These are phyloP conservation scores for Pachycephala philippinensis DNA, from an alignment of 2,113 vertebrate species.

Conservation along the genomic window DNA sequence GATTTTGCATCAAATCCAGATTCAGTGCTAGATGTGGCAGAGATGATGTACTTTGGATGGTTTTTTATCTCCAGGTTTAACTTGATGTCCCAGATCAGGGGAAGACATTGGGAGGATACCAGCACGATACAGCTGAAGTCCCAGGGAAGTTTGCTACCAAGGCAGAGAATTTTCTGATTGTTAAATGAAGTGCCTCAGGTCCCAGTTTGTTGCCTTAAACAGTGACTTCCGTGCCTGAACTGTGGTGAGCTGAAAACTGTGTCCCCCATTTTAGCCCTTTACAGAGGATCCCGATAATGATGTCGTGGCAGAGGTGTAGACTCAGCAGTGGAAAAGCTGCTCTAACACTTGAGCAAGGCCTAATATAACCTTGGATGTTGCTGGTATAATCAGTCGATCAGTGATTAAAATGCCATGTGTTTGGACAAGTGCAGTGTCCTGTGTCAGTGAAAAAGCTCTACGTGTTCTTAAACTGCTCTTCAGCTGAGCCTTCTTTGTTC, in stretches of 20 bases:
- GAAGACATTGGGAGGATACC: not conserved
- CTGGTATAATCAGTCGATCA: not conserved
- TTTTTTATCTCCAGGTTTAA: not conserved
- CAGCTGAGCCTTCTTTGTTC: not conserved
- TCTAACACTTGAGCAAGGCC: not conserved
- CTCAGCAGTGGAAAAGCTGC: not conserved
- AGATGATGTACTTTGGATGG: not conserved
- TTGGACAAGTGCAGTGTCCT: not conserved
- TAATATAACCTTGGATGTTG: not conserved
- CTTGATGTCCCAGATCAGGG: accelerated
- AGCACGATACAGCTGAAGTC: not conserved
- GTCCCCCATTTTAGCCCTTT: not conserved
- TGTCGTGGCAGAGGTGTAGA: not conserved
- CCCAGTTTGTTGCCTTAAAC: not conserved
- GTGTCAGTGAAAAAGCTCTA: not conserved
- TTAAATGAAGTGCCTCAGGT: not conserved
- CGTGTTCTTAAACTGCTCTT: not conserved
- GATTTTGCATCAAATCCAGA: not conserved
- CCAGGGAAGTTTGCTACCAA: not conserved
- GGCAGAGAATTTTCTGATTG: not conserved
- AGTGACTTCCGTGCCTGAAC: not conserved
- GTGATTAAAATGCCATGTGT: not conserved
- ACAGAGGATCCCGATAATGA: not conserved
- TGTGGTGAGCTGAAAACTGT: not conserved
- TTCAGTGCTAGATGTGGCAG: not conserved